Base-by-base conservation (phyloP, 2,113 vertebrate species). In the Trematomus loennbergii region DNA sequence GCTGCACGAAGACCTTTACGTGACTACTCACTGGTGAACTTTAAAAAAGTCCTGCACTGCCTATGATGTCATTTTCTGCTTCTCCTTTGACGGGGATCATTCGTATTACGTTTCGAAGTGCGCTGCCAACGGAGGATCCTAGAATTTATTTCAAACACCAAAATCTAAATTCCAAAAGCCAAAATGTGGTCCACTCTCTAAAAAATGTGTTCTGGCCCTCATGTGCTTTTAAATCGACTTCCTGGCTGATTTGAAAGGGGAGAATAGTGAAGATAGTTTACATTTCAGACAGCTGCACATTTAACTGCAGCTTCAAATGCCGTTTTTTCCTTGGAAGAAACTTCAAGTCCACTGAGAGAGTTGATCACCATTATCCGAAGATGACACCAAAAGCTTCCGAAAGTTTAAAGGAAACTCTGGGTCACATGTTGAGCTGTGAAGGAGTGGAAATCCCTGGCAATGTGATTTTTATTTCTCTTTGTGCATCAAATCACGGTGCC, bases 361-460 rank as follows among this genome's bases (percentile, higher is more conserved):
- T n/a, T 12, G n/a, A 81, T 78, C 45, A 50, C 29, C 36, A 25
- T 36, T 46, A 65, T 64, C 49, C 4, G 3, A 17, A 64, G 48
- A 80, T 33, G 7, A 64, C 22, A 81, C 17, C 17, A 50, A 71
- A 75, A 49, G 12, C 16, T 54, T 65, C 78, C 73, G 15, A 15
- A 66, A n/a, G 50, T 66, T 72, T 78, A 74, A 65, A 82, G 22
- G 16, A n/a, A 72, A 62, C 9, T 1, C 36, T 7, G 36, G 65
- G 63, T 79, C 85, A 87, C 89, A 89, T 83, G 85, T 66, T 82
- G 86, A 89, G 85, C 95, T 91, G 90, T 94, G 90, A 90, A 91
- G 90, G 91, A 90, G 95, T 96, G 95, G 95, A 95, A 96, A 96
- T 96, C 95, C 95, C 95, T 96, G 95, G 95, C 95, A 96, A 96